phyloP scores from a whole-genome alignment of 2,888 invertebrate species.

The Cephus pulcher region DNA sequence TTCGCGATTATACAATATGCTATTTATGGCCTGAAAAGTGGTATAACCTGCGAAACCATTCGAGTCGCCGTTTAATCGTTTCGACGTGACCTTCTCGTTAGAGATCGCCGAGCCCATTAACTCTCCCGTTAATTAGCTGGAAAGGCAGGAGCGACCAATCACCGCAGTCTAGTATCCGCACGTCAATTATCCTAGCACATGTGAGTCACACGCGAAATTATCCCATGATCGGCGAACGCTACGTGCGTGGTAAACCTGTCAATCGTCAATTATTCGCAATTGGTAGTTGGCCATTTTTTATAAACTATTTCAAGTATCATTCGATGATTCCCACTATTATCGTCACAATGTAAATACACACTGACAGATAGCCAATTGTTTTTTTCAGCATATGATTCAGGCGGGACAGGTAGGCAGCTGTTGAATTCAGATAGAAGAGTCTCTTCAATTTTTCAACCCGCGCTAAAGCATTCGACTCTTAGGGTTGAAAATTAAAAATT shows the following conservation, averaged over 20 bases:
- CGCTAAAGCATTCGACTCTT: not conserved
- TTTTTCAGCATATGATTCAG: not conserved
- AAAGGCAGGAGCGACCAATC: not conserved
- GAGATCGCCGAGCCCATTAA: not conserved
- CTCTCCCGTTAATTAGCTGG: not conserved
- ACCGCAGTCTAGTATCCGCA: not conserved
- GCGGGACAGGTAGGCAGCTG: not conserved
- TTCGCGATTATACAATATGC: not conserved
- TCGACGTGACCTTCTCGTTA: not conserved
- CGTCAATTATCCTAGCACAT: not conserved
- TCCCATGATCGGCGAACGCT: not conserved
- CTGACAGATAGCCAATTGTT: not conserved
- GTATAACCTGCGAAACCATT: not conserved
- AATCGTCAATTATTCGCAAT: not conserved
- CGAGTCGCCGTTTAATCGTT: not conserved
- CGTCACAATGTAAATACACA: not conserved
- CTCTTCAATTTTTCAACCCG: not conserved
- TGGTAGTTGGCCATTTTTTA: not conserved
- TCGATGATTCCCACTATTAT: not conserved
- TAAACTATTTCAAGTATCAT: not conserved
- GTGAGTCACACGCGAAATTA: not conserved
- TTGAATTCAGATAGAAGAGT: not conserved
- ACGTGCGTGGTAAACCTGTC: not conserved
- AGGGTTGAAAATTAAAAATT: not conserved
- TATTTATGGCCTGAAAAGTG: not conserved